Evolutionary conservation across 2,888 invertebrate genomes (phyloP), one percentile per base, ranked within the genome.

Genomic region (Philhelius pedissequus): DNA sequence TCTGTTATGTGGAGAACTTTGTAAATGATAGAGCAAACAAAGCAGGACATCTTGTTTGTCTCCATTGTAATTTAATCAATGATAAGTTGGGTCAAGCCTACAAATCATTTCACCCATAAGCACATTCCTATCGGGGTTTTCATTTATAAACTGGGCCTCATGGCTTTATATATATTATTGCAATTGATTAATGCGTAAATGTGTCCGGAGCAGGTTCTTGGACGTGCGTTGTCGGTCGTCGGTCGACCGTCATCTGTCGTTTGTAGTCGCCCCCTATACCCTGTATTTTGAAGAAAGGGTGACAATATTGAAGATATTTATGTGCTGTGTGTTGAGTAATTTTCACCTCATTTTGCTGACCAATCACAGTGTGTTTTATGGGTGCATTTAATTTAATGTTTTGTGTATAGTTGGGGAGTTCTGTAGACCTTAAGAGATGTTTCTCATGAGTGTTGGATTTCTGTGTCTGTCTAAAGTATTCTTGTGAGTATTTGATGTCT

Each of bases 21-120:
- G 68, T 70, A 75, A 64, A 79, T 75, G 79, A 75, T 75, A 80
- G 71, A 76, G 62, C 84, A 79, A 84, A 84, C 84, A 84, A 84
- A 79, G 75, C 75, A 80, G 80, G 84, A 84, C 84, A 84, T 84
- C 84, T 84, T 84, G 84, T 84, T 84, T 76, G 71, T 70, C 80
- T 75, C 48, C 66, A 68, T 79, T 80, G 80, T 86, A 86, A 86
- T 86, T 76, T 86, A 86, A 86, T 86, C 86, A 86, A 81, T 86
- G 86, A 86, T 86, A 81, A 81, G 81, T 73, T 86, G 69, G 86
- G 86, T 86, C 86, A 81, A 86, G 86, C 86, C 81, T 73, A 86
- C 86, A 86, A 86, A 81, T 86, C 86, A 86, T 81, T 79, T 75
- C 77, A 76, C 66, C 80, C 86, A 69, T 81, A 86, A 86, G 81